Evolutionary conservation across 2,888 invertebrate species (phyloP).

Genomic region (Amphipoea oculea): DNA sequence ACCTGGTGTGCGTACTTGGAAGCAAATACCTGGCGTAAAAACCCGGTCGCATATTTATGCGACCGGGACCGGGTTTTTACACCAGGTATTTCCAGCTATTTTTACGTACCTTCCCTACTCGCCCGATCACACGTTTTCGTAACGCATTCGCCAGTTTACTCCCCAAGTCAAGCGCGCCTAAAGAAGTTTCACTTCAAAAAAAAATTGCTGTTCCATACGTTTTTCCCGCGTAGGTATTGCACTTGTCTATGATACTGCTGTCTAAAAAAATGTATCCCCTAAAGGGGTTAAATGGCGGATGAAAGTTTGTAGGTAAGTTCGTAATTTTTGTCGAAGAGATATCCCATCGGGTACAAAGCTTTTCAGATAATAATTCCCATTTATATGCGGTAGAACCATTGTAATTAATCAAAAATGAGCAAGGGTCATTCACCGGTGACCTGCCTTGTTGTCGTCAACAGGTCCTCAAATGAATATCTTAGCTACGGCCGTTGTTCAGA

Average conservation of each 20-base stretch:
- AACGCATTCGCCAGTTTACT: no score
- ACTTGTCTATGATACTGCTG: no score
- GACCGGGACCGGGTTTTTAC: no score
- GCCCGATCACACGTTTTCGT: no score
- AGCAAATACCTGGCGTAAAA: no score
- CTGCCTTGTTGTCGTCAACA: conserved; percentile 44
- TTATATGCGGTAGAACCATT: conserved; percentile 2
- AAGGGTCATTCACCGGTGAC: conserved; percentile 49
- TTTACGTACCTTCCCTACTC: no score
- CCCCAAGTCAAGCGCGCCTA: no score
- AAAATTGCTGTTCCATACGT: background rate
- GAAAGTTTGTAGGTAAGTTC: background rate
- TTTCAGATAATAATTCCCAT: background rate
- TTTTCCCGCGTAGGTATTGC: no score
- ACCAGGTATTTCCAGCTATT: no score
- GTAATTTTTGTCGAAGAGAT: background rate
- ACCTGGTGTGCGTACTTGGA: no score
- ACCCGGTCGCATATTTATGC: no score
- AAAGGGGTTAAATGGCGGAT: background rate
- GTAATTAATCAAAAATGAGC: conserved; percentile 40
- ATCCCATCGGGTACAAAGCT: background rate
- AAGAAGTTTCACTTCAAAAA: no score
- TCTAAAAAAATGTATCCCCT: background rate
- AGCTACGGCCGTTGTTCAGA: conserved; percentile 28
- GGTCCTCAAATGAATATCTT: conserved; percentile 47